Evolutionary conservation across 1,140 invertebrate genomes (phyloP), one percentile per base, ranked within the genome.

Genomic region (Drosophila nikananu): DNA sequence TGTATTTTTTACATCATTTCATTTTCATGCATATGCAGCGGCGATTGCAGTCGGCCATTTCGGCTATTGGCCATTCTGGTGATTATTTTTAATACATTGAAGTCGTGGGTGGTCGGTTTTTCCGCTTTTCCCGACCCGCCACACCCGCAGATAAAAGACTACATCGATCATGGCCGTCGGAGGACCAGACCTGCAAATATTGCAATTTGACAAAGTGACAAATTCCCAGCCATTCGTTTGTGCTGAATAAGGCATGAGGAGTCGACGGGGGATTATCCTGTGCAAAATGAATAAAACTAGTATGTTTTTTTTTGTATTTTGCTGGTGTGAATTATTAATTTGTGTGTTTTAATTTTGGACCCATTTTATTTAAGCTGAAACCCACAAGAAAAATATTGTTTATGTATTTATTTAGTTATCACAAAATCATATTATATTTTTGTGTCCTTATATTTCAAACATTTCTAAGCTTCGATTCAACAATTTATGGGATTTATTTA

Each of bases 131-230:
- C 44, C 10, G 0, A 23, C 21, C 54, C 35, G 1, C 23, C 15
- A 25, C 27, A 32, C 35, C n/a, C 51, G 10, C 48, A 19, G 76
- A 78, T 78, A 78, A 78, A 58, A 54, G 75, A 52, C 66, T 27
- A 51, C 75, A 78, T 78, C 75, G 76, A 78, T 78, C 76, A 78
- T 52, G 63, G 44, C 44, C 62, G 39, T 12, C 25, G 46, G 44
- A 39, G 7, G 13, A 42, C 2, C 49, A 32, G 13, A 30, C 27
- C 35, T 23, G 72, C 51, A 66, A 51, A 77, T 66, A 55, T 49
- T 59, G 48, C 68, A 80, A 74, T 80, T 79, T 42, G 60, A 62
- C 75, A 83, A 74, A 81, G 37, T 83, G 80, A 83, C 80, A 83
- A 83, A 83, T 83, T 82, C 54, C 19, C 44, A 25, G 54, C 58